Evolutionary conservation across 1,140 invertebrate genomes (phyloP), one percentile per base, ranked within the genome.

Genomic region (Thrips palmi): DNA sequence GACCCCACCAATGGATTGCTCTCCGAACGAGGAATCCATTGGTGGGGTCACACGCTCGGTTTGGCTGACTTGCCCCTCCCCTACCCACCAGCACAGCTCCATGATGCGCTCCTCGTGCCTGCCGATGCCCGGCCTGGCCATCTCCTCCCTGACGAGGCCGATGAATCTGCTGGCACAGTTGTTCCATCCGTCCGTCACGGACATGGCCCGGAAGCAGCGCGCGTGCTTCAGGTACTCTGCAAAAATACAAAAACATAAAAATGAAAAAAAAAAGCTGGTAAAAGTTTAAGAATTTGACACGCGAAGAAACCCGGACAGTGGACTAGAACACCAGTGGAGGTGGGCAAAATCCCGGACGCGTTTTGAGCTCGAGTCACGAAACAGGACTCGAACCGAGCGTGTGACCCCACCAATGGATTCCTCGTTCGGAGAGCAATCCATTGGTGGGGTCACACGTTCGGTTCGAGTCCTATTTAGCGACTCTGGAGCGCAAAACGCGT

Each of bases 61-160:
- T n/a, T n/a, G n/a, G n/a, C n/a, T n/a, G n/a, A n/a, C n/a, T n/a
- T n/a, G n/a, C n/a, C n/a, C n/a, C n/a, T n/a, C n/a, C n/a, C n/a
- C n/a, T n/a, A 47, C 44, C 47, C 34, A 52, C 50, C 50, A 52
- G 39, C 50, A 52, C 2, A 52, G 39, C 27, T 52, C 49, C 14
- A 52, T 20, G 8, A 49, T 19, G 17, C 46, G 39, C 3, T 39
- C 29, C 14, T 45, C 34, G 12, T 38, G 40, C 0, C 45, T 41
- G 3, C 25, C 41, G 33, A 50, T 52, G n/a, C 4, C 11, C 11
- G 36, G 38, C 7, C 48, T 36, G 5, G n/a, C 37, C 40, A 50
- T 45, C 34, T 49, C 47, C 21, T 52, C 50, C 5, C 40, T 27
- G 8, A 50, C 47, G 4, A 52, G 41, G 6, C 38, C 30, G 21